Evolutionary conservation across 2,888 invertebrate species (phyloP).

Genomic region (Epinotia nisella): DNA sequence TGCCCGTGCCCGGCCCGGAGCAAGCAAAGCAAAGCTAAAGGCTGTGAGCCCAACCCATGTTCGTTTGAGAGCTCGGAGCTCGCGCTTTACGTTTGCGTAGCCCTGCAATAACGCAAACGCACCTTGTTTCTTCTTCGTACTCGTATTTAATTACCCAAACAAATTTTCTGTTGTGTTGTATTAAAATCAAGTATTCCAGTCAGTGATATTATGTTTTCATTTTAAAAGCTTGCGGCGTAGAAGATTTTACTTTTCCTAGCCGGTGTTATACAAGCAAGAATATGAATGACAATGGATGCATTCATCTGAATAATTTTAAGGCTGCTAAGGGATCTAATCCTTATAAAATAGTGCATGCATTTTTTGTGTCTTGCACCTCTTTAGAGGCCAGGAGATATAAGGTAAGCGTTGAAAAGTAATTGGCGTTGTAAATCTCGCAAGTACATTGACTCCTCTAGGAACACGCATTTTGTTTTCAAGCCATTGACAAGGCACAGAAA

Average conservation of each 20-base stretch:
- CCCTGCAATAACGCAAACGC: conserved; percentile 40
- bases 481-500: neutral
- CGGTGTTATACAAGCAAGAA: conserved; percentile 64
- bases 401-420: conserved; percentile 79
- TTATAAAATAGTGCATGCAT: conserved; percentile 92
- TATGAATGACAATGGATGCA: conserved; percentile 90
- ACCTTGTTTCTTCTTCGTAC: conserved; percentile 21
- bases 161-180: conserved; percentile 20
- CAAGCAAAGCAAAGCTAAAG: conserved; percentile 27
- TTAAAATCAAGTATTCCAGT: conserved; percentile 36
- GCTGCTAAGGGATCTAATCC: conserved; percentile 89
- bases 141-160: conserved; percentile 28
- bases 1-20: conserved; percentile 24
- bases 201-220: conserved; percentile 51
- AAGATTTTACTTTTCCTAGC: conserved; percentile 50
- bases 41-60: conserved; percentile 38
- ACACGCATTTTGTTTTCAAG: conserved; percentile 24
- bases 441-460: conserved; percentile 28
- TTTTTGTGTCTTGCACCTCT: conserved; percentile 93
- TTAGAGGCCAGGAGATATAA: conserved; percentile 92
- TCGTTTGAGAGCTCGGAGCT: conserved; percentile 29
- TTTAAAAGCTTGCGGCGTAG: conserved; percentile 48
- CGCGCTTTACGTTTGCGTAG: conserved; percentile 43
- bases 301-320: conserved; percentile 92
- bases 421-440: conserved; percentile 23